Evolutionary conservation across 2,113 vertebrate species (phyloP).

Genomic region (Leptosomus discolor): DNA sequence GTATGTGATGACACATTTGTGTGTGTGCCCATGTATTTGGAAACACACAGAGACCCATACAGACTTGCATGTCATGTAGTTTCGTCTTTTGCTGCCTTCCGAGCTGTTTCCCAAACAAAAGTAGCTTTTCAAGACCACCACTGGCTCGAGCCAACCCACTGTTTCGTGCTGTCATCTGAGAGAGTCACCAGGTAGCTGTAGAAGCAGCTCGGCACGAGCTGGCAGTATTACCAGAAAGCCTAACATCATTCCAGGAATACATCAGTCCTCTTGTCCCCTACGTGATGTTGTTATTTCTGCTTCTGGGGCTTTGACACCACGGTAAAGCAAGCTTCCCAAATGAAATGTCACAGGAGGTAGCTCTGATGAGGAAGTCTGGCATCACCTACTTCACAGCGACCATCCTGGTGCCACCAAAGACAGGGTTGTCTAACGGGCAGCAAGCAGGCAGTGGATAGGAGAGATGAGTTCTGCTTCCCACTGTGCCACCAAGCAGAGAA

Average conservation of each 20-base stretch:
- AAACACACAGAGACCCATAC: background rate
- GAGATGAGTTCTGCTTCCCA: background rate
- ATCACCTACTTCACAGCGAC: background rate
- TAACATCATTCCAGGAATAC: background rate
- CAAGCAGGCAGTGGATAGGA: background rate
- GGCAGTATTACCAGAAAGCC: background rate
- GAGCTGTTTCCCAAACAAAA: background rate
- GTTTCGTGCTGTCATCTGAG: background rate
- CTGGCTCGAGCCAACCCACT: background rate
- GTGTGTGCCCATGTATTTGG: too few relatives aligned
- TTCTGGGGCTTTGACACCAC: background rate
- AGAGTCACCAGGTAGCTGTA: background rate
- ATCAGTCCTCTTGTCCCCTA: background rate
- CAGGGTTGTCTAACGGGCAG: background rate
- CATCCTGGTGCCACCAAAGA: background rate
- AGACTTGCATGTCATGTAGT: background rate
- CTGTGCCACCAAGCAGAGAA: background rate
- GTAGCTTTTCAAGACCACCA: background rate
- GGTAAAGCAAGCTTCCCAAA: background rate
- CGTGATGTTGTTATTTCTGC: background rate
- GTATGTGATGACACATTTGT: background rate
- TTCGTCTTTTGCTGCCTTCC: background rate
- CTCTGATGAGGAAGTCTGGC: background rate
- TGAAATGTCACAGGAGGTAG: background rate
- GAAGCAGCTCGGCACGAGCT: background rate